Conservation (phyloP, 2,113 vertebrate genomes). For the Ictalurus furcatus region DNA sequence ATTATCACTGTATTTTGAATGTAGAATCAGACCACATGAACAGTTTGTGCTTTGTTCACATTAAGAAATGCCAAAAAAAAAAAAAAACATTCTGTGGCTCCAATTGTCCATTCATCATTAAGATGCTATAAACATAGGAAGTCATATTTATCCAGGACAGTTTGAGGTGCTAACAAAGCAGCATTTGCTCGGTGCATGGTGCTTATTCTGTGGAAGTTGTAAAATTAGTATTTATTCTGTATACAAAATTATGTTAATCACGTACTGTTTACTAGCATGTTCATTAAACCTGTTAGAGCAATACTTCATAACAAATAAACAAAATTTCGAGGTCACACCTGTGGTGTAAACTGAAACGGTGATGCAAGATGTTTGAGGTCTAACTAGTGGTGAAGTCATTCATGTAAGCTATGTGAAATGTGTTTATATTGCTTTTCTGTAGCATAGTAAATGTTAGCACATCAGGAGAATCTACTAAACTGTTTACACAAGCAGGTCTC, state of each 20-base stretch:
- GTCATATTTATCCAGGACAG: constrained; percentile 4
- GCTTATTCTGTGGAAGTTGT: constrained; percentile 8
- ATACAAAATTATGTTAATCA: not conserved
- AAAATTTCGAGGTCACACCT: not conserved
- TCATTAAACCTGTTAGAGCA: not conserved
- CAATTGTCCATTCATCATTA: not conserved
- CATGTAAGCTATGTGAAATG: not conserved
- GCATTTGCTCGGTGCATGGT: constrained; percentile 16
- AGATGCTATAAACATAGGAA: not conserved
- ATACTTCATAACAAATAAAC: not conserved
- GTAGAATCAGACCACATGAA: not conserved
- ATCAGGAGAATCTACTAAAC: not conserved
- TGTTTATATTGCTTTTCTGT: not conserved
- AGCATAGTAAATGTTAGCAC: constrained; percentile 9
- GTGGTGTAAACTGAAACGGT: not conserved
- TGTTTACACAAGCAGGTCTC: not conserved
- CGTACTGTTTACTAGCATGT: not conserved
- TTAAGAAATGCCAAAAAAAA: not conserved
- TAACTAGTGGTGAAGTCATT: not conserved
- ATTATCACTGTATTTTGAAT: not conserved
- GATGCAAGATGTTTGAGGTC: not conserved
- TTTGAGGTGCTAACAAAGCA: constrained; percentile 30
- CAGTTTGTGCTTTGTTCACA: not conserved
- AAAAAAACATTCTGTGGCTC: not conserved
- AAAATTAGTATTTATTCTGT: constrained; percentile 34